Evolutionary conservation across 2,888 invertebrate species (phyloP).

Genomic region (Seira musarum): DNA sequence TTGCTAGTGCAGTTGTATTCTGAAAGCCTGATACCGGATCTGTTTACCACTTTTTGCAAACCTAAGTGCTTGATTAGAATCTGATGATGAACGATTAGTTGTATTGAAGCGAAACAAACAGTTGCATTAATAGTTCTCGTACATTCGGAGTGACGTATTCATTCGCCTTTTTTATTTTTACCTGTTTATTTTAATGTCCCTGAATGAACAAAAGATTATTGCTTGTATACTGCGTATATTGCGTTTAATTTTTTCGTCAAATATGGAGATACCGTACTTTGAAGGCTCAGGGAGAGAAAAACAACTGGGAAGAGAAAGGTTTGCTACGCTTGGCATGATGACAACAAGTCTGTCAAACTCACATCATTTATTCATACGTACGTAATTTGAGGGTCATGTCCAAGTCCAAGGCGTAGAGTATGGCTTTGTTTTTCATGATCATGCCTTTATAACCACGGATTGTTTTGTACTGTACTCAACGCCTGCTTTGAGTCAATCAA

Average conservation of each 20-base stretch:
- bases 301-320: constrained; percentile 11
- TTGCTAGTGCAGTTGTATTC: background rate
- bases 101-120: constrained; percentile 5
- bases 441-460: background rate
- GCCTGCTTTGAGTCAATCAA: constrained; percentile 2
- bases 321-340: constrained; percentile 19
- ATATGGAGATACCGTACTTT: too few relatives aligned
- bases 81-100: constrained; percentile 4
- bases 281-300: too few relatives aligned
- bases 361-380: constrained; percentile 22
- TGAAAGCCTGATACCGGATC: constrained; percentile 7
- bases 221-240: background rate
- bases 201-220: background rate
- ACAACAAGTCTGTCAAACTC: constrained; percentile 28
- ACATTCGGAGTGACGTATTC: background rate
- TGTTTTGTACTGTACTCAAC: background rate
- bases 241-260: constrained; percentile 2
- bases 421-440: constrained; percentile 27
- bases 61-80: constrained; percentile 13
- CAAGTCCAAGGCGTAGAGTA: constrained; percentile 44
- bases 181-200: constrained; percentile 5
- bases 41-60: constrained; percentile 4
- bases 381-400: constrained; percentile 45
- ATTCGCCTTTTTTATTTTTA: constrained; percentile 6
- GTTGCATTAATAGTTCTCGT: too few relatives aligned